phyloP scores from a whole-genome alignment of 2,888 invertebrate genomes.

The Cheilosia grossa region DNA sequence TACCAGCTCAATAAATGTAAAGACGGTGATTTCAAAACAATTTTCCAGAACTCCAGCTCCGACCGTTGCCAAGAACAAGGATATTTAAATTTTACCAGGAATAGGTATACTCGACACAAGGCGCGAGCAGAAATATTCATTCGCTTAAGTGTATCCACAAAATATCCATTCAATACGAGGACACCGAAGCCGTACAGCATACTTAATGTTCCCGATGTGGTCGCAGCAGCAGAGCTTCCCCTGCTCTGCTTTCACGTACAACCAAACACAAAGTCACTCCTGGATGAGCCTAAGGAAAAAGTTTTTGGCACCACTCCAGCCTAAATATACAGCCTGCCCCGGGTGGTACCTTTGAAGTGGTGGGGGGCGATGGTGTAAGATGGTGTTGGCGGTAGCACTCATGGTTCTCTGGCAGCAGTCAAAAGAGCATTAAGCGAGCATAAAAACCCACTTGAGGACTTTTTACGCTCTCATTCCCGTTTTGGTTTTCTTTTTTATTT shows the following conservation, averaged over 20 bases:
- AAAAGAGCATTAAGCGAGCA: constrained; percentile 75
- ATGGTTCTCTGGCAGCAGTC: constrained; percentile 66
- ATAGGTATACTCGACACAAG: constrained; percentile 15
- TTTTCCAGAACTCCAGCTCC: constrained; percentile 65
- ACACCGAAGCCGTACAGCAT: constrained; percentile 65
- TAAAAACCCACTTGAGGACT: constrained; percentile 75
- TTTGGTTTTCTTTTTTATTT: constrained; percentile 17
- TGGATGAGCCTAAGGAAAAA: constrained; percentile 68
- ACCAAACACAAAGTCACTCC: constrained; percentile 58
- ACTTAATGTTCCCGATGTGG: constrained; percentile 68
- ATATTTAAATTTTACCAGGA: constrained; percentile 60
- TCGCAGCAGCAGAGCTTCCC: constrained; percentile 27
- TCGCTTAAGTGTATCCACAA: constrained; percentile 69
- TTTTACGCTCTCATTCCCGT: constrained; percentile 67
- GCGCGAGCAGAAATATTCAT: constrained; percentile 64
- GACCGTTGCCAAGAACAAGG: constrained; percentile 61
- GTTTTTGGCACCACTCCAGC: constrained; percentile 72
- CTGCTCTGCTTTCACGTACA: not conserved
- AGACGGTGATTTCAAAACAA: constrained; percentile 73
- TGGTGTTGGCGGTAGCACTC: constrained; percentile 56
- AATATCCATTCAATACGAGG: constrained; percentile 72
- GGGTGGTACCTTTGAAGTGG: constrained; percentile 19
- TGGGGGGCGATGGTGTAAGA: constrained; percentile 18
- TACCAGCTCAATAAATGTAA: constrained; percentile 75
- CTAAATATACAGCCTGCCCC: constrained; percentile 57